Evolutionary conservation across 2,797 vertebrate species (phyloP).

Genomic region (Tiaroga cobitis): DNA sequence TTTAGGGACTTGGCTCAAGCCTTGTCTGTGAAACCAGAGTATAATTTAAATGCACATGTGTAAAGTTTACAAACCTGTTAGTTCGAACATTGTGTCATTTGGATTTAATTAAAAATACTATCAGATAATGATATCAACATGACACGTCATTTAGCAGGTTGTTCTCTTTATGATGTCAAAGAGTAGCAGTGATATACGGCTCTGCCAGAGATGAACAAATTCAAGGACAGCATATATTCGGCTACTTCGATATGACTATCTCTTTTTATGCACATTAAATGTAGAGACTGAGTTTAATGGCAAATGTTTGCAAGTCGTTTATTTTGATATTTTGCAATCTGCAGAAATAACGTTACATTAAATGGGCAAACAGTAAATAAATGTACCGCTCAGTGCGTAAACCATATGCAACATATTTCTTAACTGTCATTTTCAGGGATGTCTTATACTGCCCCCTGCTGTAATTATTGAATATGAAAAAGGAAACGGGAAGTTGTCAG

Average conservation of each 20-base stretch:
- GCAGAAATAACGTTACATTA: neutral
- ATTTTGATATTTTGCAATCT: neutral
- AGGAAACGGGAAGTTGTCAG: constrained; percentile 41
- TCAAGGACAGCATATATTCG: neutral
- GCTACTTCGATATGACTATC: neutral
- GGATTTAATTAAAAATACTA: neutral
- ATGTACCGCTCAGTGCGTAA: neutral
- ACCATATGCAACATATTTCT: neutral
- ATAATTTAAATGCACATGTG: too few relatives aligned
- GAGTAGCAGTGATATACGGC: too few relatives aligned
- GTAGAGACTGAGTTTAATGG: neutral
- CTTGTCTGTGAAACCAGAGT: too few relatives aligned
- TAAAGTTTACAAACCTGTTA: too few relatives aligned
- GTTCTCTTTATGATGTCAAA: neutral
- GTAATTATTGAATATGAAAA: neutral
- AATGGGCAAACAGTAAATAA: neutral
- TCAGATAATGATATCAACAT: neutral
- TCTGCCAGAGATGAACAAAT: too few relatives aligned
- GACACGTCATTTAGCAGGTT: neutral
- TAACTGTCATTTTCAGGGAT: neutral
- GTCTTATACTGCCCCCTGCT: constrained; percentile 3
- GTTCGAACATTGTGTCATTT: neutral
- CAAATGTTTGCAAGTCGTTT: neutral
- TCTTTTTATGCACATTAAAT: neutral
- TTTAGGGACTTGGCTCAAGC: too few relatives aligned